Conservation (phyloP, 2,113 vertebrate genomes). For the Ciconia maguari region DNA sequence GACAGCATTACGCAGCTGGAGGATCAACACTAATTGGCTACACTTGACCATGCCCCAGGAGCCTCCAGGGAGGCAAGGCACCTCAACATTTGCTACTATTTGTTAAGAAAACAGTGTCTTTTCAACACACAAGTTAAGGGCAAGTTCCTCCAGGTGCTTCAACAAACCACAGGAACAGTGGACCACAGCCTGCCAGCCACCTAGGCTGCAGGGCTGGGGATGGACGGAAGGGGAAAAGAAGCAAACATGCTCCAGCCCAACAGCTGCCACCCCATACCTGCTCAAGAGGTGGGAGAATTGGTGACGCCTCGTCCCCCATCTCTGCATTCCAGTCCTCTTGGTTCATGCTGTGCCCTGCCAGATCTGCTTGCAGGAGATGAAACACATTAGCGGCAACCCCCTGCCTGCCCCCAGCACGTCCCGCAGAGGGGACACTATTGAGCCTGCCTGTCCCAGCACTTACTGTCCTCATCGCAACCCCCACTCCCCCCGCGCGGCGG, state of each 20-base stretch:
- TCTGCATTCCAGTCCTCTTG: constrained; percentile 71
- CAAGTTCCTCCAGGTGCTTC: neutral
- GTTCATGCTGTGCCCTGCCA: neutral
- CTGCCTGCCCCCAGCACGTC: accelerated
- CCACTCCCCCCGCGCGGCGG: no score
- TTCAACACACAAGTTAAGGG: accelerated
- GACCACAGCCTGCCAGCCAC: no score
- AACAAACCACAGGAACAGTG: accelerated
- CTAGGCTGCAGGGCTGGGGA: accelerated
- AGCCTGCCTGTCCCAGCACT: no score
- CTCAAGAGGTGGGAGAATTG: neutral
- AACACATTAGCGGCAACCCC: accelerated
- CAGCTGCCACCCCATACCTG: neutral
- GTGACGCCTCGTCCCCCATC: neutral
- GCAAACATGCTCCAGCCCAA: accelerated
- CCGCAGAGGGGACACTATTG: accelerated
- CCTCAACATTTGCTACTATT: neutral
- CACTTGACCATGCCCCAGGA: neutral
- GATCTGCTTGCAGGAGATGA: neutral
- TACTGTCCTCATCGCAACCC: accelerated
- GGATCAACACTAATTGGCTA: neutral
- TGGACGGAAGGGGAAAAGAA: accelerated
- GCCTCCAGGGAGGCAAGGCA: neutral
- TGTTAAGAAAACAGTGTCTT: neutral
- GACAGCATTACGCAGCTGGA: accelerated